Base-by-base conservation (phyloP, 1,140 invertebrate species). In the Solenopsis invicta region DNA sequence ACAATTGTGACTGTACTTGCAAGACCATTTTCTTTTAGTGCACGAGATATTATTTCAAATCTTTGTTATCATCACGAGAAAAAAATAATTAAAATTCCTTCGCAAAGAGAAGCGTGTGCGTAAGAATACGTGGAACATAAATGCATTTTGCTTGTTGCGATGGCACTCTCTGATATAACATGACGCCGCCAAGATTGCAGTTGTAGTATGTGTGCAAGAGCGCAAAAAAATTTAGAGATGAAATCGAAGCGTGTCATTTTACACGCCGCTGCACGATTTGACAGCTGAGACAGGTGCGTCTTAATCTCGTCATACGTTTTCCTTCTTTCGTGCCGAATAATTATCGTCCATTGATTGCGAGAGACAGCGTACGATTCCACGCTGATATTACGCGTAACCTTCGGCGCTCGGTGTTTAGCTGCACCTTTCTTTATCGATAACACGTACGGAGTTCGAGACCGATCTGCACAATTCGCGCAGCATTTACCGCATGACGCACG, bases 351-450 rank as follows among this genome's bases (percentile, higher is more conserved):
- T 61, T 72, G 24, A 61, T 74, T 52, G 56, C 24, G 21, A 72
- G 4, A 56, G 13, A 71, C 37, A 45, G 21, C 21, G 21, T 34
- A 13, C 21, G 45, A 61, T 0, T 48, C 29, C 62, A 0, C 6
- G 61, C 13, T 61, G n/a, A 61, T 29, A 29, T 41, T n/a, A 48
- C 8, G n/a, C 29, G 34, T 69, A 41, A 69, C 29, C 48, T 67
- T 80, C 62, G 18, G 48, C 9, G 21, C 29, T 9, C n/a, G 24
- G 5, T 24, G n/a, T 48, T 37, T 18, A 56, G 10, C 61, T 21
- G n/a, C 52, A 71, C 48, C 18, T 77, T 72, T 59, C 41, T 29
- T 59, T 59, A 59, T 82, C 18, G 54, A 59, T 72, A 82, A 61
- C 52, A 41, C 52, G 52, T 48, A 21, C 10, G n/a, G 9, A 21